Base-by-base conservation (phyloP, 2,797 vertebrate genomes). In the Spinus olivaceus region DNA sequence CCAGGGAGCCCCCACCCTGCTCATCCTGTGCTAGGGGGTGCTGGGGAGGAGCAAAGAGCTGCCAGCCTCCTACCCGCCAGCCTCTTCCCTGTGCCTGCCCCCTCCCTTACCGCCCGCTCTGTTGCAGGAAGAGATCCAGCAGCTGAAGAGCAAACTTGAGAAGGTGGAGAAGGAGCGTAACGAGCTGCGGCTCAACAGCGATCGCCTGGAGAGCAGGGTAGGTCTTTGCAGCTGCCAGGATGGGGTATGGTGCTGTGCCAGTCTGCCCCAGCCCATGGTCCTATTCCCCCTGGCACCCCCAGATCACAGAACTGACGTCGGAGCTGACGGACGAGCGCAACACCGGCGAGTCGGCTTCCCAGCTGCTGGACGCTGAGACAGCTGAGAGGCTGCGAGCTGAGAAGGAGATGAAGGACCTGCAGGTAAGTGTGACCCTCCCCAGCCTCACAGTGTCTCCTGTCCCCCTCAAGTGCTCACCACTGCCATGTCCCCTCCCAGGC, bases 121-220 rank as follows among this genome's bases (percentile, higher is more conserved):
- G 82, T 85, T 71, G 65, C 91, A 99, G 99, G 99, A 99, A 94
- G 99, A 99, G 97, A 99, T 99, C 96, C 99, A 99, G 96, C 99
- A 99, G 95, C 98, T 99, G 79, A 99, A 98, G 87, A 98, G 97
- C 96, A 99, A 98, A 79, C 96, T 99, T 22, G 99, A 99, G 96
- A 99, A 99, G 96, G 98, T 98, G 93, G 99, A 99, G 97, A 99
- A 99, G 90, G 99, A 99, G 94, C 98, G 99, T 67, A 99, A 99
- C 15, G 99, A 99, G 96, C 97, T 99, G 80, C 98, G 99, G 61
- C 98, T 99, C 82, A 99, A 98, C 98, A 98, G 97, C 8, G 99
- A 99, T 96, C 99, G 99, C 32, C 97, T 99, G 24, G 99, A 99
- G 96, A 99, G 98, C 97, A 98, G 98, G 98, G 99, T 99, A 97